Conservation (phyloP, 2,797 vertebrate species). For the Sebastes vulpes region DNA sequence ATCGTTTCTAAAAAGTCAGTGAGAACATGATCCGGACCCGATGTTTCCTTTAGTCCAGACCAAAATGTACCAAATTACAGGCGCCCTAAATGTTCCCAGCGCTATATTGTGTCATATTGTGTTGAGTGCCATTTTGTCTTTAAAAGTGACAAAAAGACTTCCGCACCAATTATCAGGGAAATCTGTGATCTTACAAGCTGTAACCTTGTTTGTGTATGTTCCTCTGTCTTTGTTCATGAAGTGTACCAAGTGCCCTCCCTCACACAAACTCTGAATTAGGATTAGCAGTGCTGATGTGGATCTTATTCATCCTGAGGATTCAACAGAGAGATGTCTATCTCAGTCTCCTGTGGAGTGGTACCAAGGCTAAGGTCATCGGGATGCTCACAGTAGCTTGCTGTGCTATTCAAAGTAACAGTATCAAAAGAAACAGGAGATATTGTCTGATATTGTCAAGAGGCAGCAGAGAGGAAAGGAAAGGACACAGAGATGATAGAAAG, state of each 20-base stretch:
- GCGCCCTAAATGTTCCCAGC: background rate
- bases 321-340: conserved; percentile 11
- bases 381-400: background rate
- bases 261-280: background rate
- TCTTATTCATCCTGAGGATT: conserved; percentile 30
- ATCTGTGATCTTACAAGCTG: background rate
- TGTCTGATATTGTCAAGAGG: conserved; percentile 29
- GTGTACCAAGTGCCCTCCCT: background rate
- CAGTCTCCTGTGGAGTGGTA: background rate
- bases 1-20: background rate
- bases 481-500: conserved; percentile 6
- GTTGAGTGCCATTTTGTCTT: background rate
- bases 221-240: background rate
- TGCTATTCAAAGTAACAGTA: conserved; percentile 30
- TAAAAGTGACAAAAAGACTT: conserved; percentile 7
- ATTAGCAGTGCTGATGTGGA: background rate
- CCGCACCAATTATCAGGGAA: background rate
- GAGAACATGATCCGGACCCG: background rate
- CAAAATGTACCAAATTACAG: background rate
- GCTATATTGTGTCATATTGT: background rate
- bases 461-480: conserved; percentile 4
- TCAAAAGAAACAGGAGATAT: conserved; percentile 29
- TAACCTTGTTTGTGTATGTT: background rate
- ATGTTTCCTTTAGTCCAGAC: background rate
- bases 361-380: conserved; percentile 20